Percentiles rank a stretch among this genome's conserved stretches.
These are phyloP conservation scores for Andrena dorsata DNA, from an alignment of 2,888 invertebrate genomes.

Conservation along the genomic window DNA sequence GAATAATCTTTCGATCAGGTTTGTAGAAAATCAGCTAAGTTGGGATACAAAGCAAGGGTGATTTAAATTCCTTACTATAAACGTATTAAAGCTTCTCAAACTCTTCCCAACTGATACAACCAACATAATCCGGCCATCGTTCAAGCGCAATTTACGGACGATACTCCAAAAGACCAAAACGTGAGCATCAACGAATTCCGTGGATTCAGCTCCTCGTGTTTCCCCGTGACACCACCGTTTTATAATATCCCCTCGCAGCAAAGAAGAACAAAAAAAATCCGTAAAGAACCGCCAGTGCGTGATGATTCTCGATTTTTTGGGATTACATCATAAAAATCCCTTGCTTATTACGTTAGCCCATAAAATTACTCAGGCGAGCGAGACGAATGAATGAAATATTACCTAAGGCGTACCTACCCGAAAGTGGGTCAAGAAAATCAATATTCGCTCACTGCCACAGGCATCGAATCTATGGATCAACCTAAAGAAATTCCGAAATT, in stretches of 20 bases:
- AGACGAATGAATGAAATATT: constrained; percentile 32
- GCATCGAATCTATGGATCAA: constrained; percentile 17
- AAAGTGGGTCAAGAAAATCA: constrained; percentile 30
- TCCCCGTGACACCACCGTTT: constrained; percentile 10
- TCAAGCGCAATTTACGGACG: constrained; percentile 21
- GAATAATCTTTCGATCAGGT: no score
- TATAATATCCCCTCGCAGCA: constrained; percentile 22
- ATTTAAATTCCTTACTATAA: background rate
- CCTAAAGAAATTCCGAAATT: background rate
- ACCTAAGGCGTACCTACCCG: background rate
- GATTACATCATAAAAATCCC: constrained; percentile 32
- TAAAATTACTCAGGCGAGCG: constrained; percentile 20
- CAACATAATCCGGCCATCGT: constrained; percentile 3
- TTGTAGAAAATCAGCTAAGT: no score
- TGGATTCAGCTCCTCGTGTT: constrained; percentile 30
- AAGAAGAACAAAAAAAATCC: background rate
- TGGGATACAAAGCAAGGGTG: background rate
- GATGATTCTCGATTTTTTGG: constrained; percentile 40
- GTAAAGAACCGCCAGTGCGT: constrained; percentile 34
- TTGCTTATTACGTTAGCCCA: background rate
- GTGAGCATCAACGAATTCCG: constrained; percentile 43
- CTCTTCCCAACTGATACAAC: background rate
- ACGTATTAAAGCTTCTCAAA: background rate
- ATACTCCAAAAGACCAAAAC: constrained; percentile 9
- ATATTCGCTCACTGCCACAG: background rate